Conservation (phyloP, 2,888 invertebrate genomes). For the Cyaniris semiargus region DNA sequence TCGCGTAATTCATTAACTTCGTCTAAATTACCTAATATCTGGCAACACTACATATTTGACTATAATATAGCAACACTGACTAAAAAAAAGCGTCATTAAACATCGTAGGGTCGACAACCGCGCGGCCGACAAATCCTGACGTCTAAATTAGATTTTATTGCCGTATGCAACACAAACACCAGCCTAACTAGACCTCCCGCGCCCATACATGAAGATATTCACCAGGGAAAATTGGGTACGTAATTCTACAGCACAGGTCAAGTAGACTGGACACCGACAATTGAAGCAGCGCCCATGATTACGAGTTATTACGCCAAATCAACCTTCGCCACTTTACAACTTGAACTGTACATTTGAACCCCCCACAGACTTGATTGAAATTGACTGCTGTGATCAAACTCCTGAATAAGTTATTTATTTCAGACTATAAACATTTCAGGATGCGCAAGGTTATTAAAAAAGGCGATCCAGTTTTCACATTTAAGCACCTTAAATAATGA, state of each 20-base stretch:
- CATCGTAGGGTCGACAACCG: conserved; percentile 71
- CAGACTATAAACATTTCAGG: background rate
- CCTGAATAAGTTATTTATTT: background rate
- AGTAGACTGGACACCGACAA: conserved; percentile 58
- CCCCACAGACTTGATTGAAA: conserved; percentile 30
- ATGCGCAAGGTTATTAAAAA: no score
- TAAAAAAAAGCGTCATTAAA: conserved; percentile 2
- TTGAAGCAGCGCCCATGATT: conserved; percentile 63
- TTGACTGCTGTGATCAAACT: background rate
- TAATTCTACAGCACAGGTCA: conserved; percentile 47
- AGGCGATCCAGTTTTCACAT: no score
- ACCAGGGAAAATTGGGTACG: conserved; percentile 36
- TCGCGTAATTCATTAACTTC: background rate
- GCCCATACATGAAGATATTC: conserved; percentile 35
- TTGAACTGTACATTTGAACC: conserved; percentile 33
- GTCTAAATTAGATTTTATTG: conserved; percentile 81
- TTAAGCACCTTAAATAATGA: no score
- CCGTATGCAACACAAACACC: conserved; percentile 67
- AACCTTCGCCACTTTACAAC: conserved; percentile 46
- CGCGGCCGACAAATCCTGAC: conserved; percentile 75
- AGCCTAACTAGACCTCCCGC: conserved; percentile 51
- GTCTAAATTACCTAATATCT: background rate
- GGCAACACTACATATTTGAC: background rate
- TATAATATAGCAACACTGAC: background rate
- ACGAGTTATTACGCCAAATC: conserved; percentile 63